Evolutionary conservation across 2,797 vertebrate species (phyloP).

Genomic region (Euthynnus affinis): DNA sequence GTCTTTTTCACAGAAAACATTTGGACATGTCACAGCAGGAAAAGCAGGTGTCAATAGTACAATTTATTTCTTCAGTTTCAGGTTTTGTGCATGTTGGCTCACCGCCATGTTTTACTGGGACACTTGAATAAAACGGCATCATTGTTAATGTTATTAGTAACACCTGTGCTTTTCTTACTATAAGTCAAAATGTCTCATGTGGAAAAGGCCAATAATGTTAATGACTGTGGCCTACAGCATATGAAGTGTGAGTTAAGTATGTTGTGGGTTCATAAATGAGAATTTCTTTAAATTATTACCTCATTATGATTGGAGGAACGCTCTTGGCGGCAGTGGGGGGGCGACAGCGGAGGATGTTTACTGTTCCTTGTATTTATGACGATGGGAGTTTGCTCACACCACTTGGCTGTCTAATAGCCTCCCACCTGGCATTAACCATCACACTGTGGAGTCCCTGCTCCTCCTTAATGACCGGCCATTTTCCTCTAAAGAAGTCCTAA

Average conservation of each 20-base stretch:
- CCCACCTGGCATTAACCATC: constrained; percentile 76
- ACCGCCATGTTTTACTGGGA: not conserved
- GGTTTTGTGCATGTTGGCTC: not conserved
- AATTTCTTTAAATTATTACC: constrained; percentile 67
- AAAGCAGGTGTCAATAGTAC: not conserved
- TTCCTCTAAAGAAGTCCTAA: constrained; percentile 73
- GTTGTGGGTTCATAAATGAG: constrained; percentile 40
- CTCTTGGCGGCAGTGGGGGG: constrained; percentile 13
- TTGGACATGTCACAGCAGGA: not conserved
- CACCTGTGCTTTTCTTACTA: not conserved
- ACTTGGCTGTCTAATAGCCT: constrained; percentile 71
- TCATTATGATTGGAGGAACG: constrained; percentile 54
- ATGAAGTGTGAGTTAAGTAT: constrained; percentile 15
- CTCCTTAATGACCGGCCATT: constrained; percentile 77
- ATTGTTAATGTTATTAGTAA: not conserved
- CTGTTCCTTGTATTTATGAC: constrained; percentile 70
- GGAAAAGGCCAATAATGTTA: constrained; percentile 5
- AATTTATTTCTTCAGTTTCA: too few species aligned
- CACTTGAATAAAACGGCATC: not conserved
- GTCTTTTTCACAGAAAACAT: not conserved
- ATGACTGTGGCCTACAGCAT: constrained; percentile 6
- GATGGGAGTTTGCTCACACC: constrained; percentile 71
- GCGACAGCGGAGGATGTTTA: constrained; percentile 67
- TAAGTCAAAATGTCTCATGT: not conserved
- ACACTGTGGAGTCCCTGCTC: constrained; percentile 64